Base-by-base conservation (phyloP, 1,140 invertebrate genomes). In the Agrypnia vestita region DNA sequence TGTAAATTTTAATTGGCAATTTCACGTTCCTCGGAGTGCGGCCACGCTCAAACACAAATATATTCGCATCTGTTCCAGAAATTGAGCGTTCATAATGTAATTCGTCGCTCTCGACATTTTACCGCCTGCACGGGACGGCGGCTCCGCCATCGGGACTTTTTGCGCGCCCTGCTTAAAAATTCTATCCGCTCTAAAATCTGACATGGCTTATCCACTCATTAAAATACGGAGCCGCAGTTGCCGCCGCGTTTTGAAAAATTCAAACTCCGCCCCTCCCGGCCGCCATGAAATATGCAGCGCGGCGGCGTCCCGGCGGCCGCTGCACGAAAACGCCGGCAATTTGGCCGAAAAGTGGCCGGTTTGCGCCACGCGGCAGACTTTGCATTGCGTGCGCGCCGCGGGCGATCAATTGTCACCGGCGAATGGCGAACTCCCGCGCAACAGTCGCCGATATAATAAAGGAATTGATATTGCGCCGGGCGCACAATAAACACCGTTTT, bases 141-240 rank as follows among this genome's bases (percentile, higher is more conserved):
- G 17, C 17, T 11, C 19, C 44, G 7, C 44, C 49, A 71, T 71
- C 17, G 67, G 25, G 51, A 19, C 8, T 73, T 72, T 73, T 73
- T 53, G 25, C 25, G 43, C 35, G 19, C 13, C 71, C 55, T 56
- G 43, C 43, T 56, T 73, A 56, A 73, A 73, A 73, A 73, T 73
- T 73, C 53, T 56, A 8, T n/a, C 49, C 51, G 71, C 53, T 56
- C 53, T 25, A 56, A 74, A 74, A 74, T 74, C 53, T 55, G 71
- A 74, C 71, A 35, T 51, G 74, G 74, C 53, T 62, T 76, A 76
- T 76, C 74, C 74, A 62, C 56, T 76, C 74, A 76, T 76, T 76
- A 49, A 76, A 46, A 61, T 62, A 46, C 62, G 44, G 35, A 49
- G 55, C 55, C 74, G 55, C 74, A 76, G 44, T 76, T 61, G 56